Base-by-base conservation (phyloP, 2,797 vertebrate genomes). In the Diceros bicornis region DNA sequence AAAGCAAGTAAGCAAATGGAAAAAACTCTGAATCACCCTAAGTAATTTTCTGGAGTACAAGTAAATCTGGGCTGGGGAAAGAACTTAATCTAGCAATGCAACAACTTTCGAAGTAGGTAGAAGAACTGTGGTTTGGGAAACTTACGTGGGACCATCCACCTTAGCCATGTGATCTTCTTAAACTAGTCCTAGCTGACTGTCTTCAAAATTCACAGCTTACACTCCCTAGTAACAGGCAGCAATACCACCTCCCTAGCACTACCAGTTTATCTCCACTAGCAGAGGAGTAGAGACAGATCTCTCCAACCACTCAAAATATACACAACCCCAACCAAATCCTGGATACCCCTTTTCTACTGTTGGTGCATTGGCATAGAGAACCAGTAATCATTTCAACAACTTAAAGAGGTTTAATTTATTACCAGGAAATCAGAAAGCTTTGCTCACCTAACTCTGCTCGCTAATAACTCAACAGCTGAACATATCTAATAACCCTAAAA, bases 1-100 rank as follows among this genome's bases (percentile, higher is more conserved):
- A 84, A 97, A 89, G 79, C 74, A 91, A 79, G 86, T 79, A 8
- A 55, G 21, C n/a, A 69, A 90, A 89, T 21, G 12, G 55, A 79
- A 21, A 78, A 89, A 77, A 52, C 16, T 84, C 27, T 82, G 21
- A 50, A 21, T 29, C 61, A 89, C 7, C 27, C 52, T 82, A 41
- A 57, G 32, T 21, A 64, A 94, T 59, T 64, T 61, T 82, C 86
- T 91, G 44, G 62, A 86, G 66, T 50, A 37, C 44, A 85, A 59
- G 52, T 55, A 83, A 21, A 47, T n/a, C 21, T 72, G 20, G 9
- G 18, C 29, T 90, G 32, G 44, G 47, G 1, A 41, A 85, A 91
- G 44, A 64, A 47, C 55, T 59, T 61, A 66, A 41, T 50, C 64
- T 57, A 86, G 75, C 61, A 69, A 85, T 4, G 3, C 5, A 21